Conservation (phyloP, 1,140 invertebrate genomes). For the Grapholita molesta region DNA sequence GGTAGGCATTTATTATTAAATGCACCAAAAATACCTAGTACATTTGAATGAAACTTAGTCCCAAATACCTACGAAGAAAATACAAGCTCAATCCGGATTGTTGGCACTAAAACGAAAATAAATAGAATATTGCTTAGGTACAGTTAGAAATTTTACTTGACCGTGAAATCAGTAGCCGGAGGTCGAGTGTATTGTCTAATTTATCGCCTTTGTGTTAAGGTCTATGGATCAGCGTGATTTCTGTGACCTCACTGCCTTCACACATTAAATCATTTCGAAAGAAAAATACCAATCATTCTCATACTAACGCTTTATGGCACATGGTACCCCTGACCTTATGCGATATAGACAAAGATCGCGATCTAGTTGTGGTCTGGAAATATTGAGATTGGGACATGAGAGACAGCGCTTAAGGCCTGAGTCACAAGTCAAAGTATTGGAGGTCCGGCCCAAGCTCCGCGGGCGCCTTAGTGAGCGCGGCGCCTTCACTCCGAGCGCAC, state of each 20-base stretch:
- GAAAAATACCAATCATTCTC: neutral
- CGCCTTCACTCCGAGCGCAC: constrained; percentile 52
- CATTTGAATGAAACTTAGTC: neutral
- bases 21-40: neutral
- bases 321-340: constrained; percentile 8
- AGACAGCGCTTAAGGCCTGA: constrained; percentile 12
- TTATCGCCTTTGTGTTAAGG: neutral
- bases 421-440: constrained; percentile 37
- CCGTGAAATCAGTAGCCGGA: constrained; percentile 2
- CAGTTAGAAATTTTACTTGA: constrained; percentile 9
- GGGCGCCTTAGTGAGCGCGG: constrained; percentile 52
- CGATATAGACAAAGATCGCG: neutral
- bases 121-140: neutral
- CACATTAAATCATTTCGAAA: neutral
- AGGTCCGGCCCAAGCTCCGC: constrained; percentile 20
- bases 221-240: neutral
- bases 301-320: neutral
- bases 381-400: constrained; percentile 1
- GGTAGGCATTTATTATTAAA: neutral
- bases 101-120: neutral
- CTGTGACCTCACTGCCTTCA: neutral
- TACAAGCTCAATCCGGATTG: neutral
- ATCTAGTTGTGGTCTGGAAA: constrained; percentile 3
- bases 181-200: constrained; percentile 5
- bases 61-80: neutral